Evolutionary conservation across 2,888 invertebrate species (phyloP).

Genomic region (Agrotis clavis): DNA sequence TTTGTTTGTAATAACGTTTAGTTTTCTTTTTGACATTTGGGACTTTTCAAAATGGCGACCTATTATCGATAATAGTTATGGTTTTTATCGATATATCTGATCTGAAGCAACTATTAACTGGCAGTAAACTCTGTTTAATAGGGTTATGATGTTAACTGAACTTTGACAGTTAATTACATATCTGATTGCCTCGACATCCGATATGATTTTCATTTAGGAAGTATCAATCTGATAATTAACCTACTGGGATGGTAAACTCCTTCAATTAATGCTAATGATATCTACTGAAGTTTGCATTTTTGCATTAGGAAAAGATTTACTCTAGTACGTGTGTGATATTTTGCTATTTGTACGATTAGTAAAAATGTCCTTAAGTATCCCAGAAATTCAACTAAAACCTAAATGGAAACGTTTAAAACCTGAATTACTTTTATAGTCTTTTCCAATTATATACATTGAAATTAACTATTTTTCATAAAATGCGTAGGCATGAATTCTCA

Average conservation of each 20-base stretch:
- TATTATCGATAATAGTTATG: slow-evolving; percentile 22
- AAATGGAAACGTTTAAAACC: too few relatives aligned
- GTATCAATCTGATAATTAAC: slow-evolving; percentile 41
- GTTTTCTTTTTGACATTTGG: neutral
- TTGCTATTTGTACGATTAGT: neutral
- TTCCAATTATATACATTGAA: too few relatives aligned
- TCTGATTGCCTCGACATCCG: slow-evolving; percentile 53
- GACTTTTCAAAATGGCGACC: slow-evolving; percentile 30
- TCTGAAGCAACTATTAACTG: slow-evolving; percentile 8
- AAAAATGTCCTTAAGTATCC: neutral
- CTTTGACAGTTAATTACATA: slow-evolving; percentile 55
- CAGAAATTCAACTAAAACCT: neutral
- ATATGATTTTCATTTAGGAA: slow-evolving; percentile 46
- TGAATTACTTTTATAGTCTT: too few relatives aligned
- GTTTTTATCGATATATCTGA: slow-evolving; percentile 12
- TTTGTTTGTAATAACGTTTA: slow-evolving; percentile 49
- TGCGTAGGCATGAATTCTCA: too few relatives aligned
- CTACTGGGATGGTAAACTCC: slow-evolving; percentile 32
- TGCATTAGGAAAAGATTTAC: neutral
- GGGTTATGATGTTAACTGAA: slow-evolving; percentile 38
- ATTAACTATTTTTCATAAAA: too few relatives aligned
- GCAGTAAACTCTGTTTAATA: slow-evolving; percentile 12
- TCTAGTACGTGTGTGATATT: too few relatives aligned
- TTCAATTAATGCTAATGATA: slow-evolving; percentile 41
- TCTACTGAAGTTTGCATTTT: neutral